These are phyloP conservation scores for Paradisaea rubra DNA, from an alignment of 2,113 vertebrate genomes.

Conservation along the genomic window DNA sequence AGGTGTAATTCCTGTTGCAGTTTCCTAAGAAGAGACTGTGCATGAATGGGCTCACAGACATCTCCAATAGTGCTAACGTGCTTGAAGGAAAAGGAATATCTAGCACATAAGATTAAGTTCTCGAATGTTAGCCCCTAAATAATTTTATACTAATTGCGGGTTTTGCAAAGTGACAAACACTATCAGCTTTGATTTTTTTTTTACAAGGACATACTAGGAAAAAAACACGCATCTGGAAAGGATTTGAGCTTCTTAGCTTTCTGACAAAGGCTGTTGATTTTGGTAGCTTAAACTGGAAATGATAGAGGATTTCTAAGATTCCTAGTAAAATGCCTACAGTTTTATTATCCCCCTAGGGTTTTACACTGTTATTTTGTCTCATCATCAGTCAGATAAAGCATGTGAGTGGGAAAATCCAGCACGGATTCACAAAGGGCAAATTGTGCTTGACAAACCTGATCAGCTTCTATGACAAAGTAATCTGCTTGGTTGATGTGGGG, in stretches of 20 bases:
- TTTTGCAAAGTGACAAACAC: neutral
- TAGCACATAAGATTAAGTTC: neutral
- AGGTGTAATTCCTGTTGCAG: neutral
- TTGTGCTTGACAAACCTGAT: neutral
- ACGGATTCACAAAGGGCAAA: neutral
- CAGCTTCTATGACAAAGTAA: neutral
- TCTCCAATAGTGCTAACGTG: rapidly evolving
- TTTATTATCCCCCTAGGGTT: neutral
- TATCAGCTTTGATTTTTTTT: neutral
- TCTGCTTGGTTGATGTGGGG: neutral
- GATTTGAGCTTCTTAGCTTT: neutral
- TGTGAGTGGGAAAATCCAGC: neutral
- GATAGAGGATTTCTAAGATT: neutral
- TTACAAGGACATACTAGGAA: neutral
- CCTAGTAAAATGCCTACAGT: neutral
- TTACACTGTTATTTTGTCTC: neutral
- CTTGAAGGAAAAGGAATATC: neutral
- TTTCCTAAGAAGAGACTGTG: neutral
- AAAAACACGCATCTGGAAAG: neutral
- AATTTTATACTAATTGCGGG: neutral
- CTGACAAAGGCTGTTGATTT: neutral
- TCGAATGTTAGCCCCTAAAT: neutral
- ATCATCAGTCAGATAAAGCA: neutral
- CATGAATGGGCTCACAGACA: neutral
- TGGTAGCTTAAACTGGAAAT: neutral